Base-by-base conservation (phyloP, 2,113 vertebrate species). In the Caranx melampygus region DNA sequence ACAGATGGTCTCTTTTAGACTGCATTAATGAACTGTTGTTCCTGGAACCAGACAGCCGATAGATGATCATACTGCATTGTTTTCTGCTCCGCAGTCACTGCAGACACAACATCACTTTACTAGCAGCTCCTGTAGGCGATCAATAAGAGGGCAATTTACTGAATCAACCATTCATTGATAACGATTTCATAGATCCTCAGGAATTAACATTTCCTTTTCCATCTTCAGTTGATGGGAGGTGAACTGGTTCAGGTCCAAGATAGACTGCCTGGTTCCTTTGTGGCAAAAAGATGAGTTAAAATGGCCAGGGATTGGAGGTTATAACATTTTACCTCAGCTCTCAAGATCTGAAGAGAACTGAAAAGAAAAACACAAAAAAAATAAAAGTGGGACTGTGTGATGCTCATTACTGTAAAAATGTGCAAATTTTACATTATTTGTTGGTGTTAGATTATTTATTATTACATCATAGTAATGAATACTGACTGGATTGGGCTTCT, bases 1-100 rank as follows among this genome's bases (percentile, higher is more conserved):
- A 90, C 84, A 75, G 88, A 91, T 88, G 44, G 88, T 83, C 81
- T 83, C 77, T 87, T 72, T 88, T 83, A 79, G 84, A 64, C 82
- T 37, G 77, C 84, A 85, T 88, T 90, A 89, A 90, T 88, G 88
- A 91, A 88, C 88, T 85, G 90, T 85, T 88, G 90, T 88, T 88
- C 72, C 84, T 79, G 86, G 86, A 87, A 88, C 12, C 69, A 18
- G 75, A 63, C 79, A 55, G 87, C 76, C 67, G 34, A 83, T 69
- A 72, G 68, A 59, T 26, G 1, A 82, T 91, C 88, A 31, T 91
- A 47, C 68, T 4, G 69, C 71, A 68, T 85, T 85, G 90, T 88
- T 83, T 89, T 77, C 78, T 74, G 79, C 68, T 71, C 67, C n/a
- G 11, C 71, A 45, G 49, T 79, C 79, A 33, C 70, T 3, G 62